phyloP scores from a whole-genome alignment of 2,797 vertebrate genomes.

The Alosa sapidissima region DNA sequence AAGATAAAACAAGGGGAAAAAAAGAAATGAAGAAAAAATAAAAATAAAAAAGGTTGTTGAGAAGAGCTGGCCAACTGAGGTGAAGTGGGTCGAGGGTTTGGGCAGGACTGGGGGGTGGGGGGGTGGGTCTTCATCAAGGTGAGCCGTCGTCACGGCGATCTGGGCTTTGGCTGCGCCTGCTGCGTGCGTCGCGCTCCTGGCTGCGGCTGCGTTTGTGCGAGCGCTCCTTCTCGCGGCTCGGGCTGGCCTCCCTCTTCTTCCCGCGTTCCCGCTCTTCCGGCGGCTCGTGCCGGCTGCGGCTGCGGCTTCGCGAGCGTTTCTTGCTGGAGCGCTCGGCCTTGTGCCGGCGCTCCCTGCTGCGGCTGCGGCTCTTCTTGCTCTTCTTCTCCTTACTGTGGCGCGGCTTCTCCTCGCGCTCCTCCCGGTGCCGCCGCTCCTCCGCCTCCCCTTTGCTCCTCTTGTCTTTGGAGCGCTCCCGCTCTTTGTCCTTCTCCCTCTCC shows the following conservation, averaged over 20 bases:
- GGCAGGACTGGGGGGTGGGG: slow-evolving; percentile 41
- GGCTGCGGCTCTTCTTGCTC: slow-evolving; percentile 86
- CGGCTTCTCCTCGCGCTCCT: slow-evolving; percentile 76
- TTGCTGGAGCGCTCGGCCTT: slow-evolving; percentile 72
- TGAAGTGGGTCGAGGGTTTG: slow-evolving; percentile 26
- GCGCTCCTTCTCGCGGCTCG: slow-evolving; percentile 86
- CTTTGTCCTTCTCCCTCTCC: slow-evolving; percentile 88
- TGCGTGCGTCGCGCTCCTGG: slow-evolving; percentile 81
- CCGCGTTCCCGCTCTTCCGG: slow-evolving; percentile 78
- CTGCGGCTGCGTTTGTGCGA: slow-evolving; percentile 84
- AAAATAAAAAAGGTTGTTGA: slow-evolving; percentile 48
- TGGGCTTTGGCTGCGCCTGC: slow-evolving; percentile 81
- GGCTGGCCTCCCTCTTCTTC: slow-evolving; percentile 82
- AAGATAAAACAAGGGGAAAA: background rate
- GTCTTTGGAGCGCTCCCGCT: slow-evolving; percentile 87
- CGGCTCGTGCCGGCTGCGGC: slow-evolving; percentile 75
- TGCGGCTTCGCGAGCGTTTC: slow-evolving; percentile 70
- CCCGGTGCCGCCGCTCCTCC: slow-evolving; percentile 79
- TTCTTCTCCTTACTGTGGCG: slow-evolving; percentile 85
- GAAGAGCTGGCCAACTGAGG: slow-evolving; percentile 34
- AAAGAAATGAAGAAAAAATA: slow-evolving; percentile 41
- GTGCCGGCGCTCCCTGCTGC: slow-evolving; percentile 84
- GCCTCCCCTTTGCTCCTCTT: slow-evolving; percentile 84
- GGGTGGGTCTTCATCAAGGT: slow-evolving; percentile 50
- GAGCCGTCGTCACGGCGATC: slow-evolving; percentile 80